A percentile compares a stretch with the other conserved stretches of the same genome.
phyloP scores from a whole-genome alignment of 2,797 vertebrate genomes.

The Lithobates pipiens region DNA sequence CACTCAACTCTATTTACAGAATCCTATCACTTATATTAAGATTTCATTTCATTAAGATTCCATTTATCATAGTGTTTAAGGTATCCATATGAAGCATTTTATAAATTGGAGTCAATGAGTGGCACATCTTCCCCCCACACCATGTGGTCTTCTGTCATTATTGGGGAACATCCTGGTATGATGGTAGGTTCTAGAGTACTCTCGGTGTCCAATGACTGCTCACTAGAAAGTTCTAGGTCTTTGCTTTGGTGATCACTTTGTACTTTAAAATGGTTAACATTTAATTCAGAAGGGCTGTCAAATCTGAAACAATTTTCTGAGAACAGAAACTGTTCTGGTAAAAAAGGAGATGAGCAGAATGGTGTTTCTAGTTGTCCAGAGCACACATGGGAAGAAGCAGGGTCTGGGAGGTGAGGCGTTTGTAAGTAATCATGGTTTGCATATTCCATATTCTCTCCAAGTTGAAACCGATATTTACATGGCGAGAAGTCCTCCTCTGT shows the following conservation, averaged over 20 bases:
- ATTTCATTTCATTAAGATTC: too few relatives aligned
- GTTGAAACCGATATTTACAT: neutral
- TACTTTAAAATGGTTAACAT: neutral
- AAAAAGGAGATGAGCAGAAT: slow-evolving; percentile 46
- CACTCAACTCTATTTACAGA: too few relatives aligned
- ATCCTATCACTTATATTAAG: too few relatives aligned
- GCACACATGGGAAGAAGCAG: neutral
- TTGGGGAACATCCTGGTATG: neutral
- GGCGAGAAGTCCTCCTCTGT: neutral
- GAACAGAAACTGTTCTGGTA: neutral
- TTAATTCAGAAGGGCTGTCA: neutral
- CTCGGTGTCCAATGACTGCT: slow-evolving; percentile 25
- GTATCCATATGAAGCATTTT: neutral
- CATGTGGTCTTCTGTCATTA: neutral
- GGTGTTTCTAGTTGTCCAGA: neutral
- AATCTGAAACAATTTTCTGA: too few relatives aligned
- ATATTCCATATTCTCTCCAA: neutral
- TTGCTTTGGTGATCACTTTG: neutral
- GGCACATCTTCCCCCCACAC: neutral
- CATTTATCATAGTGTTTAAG: too few relatives aligned
- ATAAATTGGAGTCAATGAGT: neutral
- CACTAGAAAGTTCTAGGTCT: slow-evolving; percentile 6
- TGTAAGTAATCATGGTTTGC: neutral
- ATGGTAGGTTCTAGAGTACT: slow-evolving; percentile 41
- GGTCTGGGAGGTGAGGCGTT: neutral